Evolutionary conservation across 1,140 invertebrate species (phyloP), one percentile per base, ranked within the genome.

Genomic region (Trichoplusia ni): DNA sequence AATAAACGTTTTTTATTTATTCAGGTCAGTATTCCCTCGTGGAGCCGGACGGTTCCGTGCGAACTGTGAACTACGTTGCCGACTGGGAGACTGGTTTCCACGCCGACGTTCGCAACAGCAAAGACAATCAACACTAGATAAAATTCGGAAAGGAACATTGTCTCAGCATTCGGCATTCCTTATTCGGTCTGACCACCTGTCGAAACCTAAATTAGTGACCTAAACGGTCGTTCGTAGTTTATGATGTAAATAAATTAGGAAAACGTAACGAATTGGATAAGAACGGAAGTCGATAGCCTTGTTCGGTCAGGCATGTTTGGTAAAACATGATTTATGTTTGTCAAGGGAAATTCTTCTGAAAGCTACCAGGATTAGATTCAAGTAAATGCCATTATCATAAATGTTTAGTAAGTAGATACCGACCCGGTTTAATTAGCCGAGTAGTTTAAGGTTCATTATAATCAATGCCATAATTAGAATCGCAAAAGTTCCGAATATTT

Each of bases 81-180:
- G 95, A 95, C 75, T 95, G 94, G 89, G 93, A 95, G 73, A 95
- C 93, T 58, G 95, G 95, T 80, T 95, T 96, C 88, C 94, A 95
- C 86, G 95, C 95, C 38, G 91, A 93, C 73, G 94, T 95, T 6
- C 93, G 92, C 77, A 95, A 95, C 79, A 93, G 93, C 74, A 92
- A 92, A 75, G 91, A 93, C 61, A 92, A 91, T 61, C 71, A 81
- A 62, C 81, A 86, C 69, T 85, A 81, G 65, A 64, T 23, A 31
- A n/a, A 42, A 19, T 58, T 44, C 65, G 16, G 25, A 21, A 61
- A 66, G 25, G 11, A 56, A 46, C 38, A 19, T 35, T 16, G 40
- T 23, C 42, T 49, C n/a, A n/a, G n/a, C n/a, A 31, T 33, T 46
- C 54, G 14, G 38, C 31, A 21, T 46, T 18, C 64, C 64, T 44